Base-by-base conservation (phyloP, 1,140 invertebrate species). In the Spodoptera litura region DNA sequence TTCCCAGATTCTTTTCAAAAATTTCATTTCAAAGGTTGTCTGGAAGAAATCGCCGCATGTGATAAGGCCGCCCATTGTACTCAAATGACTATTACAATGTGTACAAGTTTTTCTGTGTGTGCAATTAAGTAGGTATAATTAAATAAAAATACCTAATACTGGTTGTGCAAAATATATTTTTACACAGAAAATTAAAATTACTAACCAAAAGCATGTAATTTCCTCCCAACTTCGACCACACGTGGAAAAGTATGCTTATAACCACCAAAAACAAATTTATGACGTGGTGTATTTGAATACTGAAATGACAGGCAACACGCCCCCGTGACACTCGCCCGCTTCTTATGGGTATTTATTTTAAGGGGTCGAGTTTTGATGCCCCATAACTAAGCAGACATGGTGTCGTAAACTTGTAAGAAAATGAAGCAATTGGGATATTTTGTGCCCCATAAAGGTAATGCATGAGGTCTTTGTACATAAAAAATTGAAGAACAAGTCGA, bases 221-320 rank as follows among this genome's bases (percentile, higher is more conserved):
- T 8, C 38, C 15, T 71, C 66, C 9, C 27, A 15, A 35, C 27
- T 25, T 25, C 8, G 4, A 27, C 44, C 44, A 35, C 4, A 44
- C 56, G 58, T 38, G 27, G 20, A 15, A 61, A 74, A 74, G 6
- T 59, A 72, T 4, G n/a, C 12, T 51, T 52, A 13, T 1, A 4
- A 11, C 58, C 25, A 62, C n/a, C 38, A 44, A 44, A 75, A 75
- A 20, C 20, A 20, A 75, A 62, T 64, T 62, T 61, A 75, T 75
- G 72, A 53, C 10, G 25, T 49, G 8, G 56, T 20, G 58, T 75
- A 53, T 75, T 75, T 75, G 72, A 75, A 75, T 75, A 75, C 59
- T 52, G 8, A 51, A 62, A 35, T 53, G 72, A 75, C 71, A 75
- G 10, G 49, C 8, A 15, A 75, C 72, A 62, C 59, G 58, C 72